Evolutionary conservation across 1,140 invertebrate species (phyloP), one percentile per base, ranked within the genome.

Genomic region (Calephelis virginiensis): DNA sequence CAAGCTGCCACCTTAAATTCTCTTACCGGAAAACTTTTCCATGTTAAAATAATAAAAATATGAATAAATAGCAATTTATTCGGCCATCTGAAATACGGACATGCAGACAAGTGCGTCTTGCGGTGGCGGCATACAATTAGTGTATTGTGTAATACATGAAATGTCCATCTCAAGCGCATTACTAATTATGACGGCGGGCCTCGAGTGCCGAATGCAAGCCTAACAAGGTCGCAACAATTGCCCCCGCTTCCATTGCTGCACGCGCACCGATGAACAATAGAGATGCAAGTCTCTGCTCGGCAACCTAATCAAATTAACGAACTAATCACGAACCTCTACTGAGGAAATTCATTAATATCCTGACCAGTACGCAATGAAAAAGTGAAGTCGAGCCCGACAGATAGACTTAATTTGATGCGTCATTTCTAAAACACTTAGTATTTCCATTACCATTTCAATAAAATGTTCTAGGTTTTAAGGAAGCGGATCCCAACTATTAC

Each of bases 341-440:
- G 80, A 83, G 86, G 86, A 89, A 89, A 89, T 89, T 82, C 84
- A 86, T 84, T 89, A 89, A 89, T 89, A 87, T 89, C 86, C 86
- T 89, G 84, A 74, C 75, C 68, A 75, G 70, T 69, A 73, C 63
- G 75, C 38, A 64, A 72, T 75, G 73, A 72, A 72, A 80, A 83
- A 77, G 77, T 81, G 86, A 82, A 86, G 85, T 73, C 80, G 70
- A 61, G 73, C 68, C 63, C 61, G 40, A 65, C 53, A 68, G 73
- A 59, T 40, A 64, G 66, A 63, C 61, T 63, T 67, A 66, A 68
- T 67, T 67, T 53, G 17, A 53, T 53, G 49, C 14, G 14, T 53
- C 49, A 53, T 17, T 53, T 53, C 14, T 53, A 5, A 28, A 53
- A 11, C 7, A 14, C 13, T 28, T 9, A 53, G 17, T 43, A 43